These are phyloP conservation scores for Trididemnum clinides DNA, from an alignment of 23 tunicate genomes.

Conservation along the genomic window DNA sequence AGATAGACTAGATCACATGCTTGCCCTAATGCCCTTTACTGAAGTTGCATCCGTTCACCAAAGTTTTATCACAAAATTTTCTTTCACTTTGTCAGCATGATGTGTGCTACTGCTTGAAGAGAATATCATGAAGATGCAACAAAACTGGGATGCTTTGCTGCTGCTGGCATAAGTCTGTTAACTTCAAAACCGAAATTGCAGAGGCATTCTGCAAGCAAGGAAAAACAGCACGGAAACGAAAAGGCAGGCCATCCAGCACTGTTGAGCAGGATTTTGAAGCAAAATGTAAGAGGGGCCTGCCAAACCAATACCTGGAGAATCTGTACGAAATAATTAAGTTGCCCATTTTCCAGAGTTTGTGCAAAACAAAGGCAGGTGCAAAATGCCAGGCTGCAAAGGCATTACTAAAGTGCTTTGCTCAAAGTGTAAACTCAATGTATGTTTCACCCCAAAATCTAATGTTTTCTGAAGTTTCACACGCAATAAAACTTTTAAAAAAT, in stretches of 20 bases:
- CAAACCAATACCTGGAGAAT: background rate
- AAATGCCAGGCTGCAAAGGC: slow-evolving; percentile 14
- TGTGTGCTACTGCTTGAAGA: background rate
- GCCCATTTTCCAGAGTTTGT: background rate
- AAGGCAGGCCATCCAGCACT: background rate
- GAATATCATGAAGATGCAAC: background rate
- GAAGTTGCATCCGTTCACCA: background rate
- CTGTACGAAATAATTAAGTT: background rate
- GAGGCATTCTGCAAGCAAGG: background rate
- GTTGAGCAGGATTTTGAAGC: background rate
- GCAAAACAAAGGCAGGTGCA: background rate
- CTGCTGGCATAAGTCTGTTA: background rate
- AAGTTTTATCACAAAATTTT: slow-evolving; percentile 8
- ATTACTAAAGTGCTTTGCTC: background rate
- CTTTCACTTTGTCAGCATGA: background rate
- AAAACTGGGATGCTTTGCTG: background rate
- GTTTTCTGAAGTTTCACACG: background rate
- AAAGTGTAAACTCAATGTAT: background rate
- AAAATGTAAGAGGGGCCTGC: background rate
- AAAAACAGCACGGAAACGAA: background rate
- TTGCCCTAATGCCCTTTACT: background rate
- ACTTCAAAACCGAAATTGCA: background rate
- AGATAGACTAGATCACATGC: background rate
- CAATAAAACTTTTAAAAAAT: no score
- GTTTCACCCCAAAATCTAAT: background rate